Percentiles rank a stretch among this genome's conserved stretches.
Conservation (phyloP, 2,797 vertebrate species). For the Notolepis coatsorum region DNA sequence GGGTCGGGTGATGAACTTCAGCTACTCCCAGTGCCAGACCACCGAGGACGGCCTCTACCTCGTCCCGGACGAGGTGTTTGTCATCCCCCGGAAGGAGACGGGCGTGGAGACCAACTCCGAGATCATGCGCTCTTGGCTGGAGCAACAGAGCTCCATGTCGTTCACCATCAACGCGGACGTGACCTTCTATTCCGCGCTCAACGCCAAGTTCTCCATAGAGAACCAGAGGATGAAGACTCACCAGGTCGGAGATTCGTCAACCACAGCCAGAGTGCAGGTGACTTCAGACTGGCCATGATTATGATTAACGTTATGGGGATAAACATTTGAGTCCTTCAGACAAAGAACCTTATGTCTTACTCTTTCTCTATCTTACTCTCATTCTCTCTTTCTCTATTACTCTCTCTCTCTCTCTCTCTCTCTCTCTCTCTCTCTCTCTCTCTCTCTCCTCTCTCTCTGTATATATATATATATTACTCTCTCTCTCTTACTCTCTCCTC, state of each 20-base stretch:
- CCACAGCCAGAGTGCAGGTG: constrained; percentile 87
- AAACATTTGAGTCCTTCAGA: too few relatives aligned
- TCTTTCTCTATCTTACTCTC: too few relatives aligned
- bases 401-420: too few relatives aligned
- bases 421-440: too few relatives aligned
- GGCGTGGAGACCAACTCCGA: constrained; percentile 89
- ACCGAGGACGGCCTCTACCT: constrained; percentile 89
- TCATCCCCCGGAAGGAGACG: constrained; percentile 88
- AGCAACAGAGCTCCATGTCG: constrained; percentile 85
- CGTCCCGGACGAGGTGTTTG: constrained; percentile 89
- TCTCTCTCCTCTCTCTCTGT: too few relatives aligned
- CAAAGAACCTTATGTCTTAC: too few relatives aligned
- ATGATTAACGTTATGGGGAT: too few relatives aligned
- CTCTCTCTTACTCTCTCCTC: too few relatives aligned
- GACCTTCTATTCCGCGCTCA: constrained; percentile 78
- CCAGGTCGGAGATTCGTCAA: constrained; percentile 84
- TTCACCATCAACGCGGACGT: constrained; percentile 84
- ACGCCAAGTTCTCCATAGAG: constrained; percentile 87
- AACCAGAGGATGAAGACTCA: constrained; percentile 88
- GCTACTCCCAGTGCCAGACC: constrained; percentile 87
- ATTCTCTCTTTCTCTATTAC: too few relatives aligned
- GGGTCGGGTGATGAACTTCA: constrained; percentile 88
- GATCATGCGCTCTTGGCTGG: constrained; percentile 87
- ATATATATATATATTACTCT: too few relatives aligned
- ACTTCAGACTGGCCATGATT: constrained; percentile 6